Evolutionary conservation across 2,113 vertebrate species (phyloP).

Genomic region (Platanista minor): DNA sequence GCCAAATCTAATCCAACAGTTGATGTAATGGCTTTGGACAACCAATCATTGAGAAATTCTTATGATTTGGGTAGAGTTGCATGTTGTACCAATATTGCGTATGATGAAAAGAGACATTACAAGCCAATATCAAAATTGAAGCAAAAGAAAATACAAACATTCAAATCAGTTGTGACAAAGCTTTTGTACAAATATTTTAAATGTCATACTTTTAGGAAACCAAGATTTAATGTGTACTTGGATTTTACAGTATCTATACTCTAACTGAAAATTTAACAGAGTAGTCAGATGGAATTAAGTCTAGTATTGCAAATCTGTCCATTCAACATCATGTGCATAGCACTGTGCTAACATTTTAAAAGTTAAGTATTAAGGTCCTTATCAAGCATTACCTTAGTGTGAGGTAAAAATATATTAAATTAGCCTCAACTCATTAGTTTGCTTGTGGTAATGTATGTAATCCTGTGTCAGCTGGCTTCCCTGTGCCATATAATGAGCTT

Average conservation of each 20-base stretch:
- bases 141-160: slow-evolving; percentile 61
- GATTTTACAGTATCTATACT: slow-evolving; percentile 56
- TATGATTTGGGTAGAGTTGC: background rate
- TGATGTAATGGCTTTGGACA: slow-evolving; percentile 69
- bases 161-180: slow-evolving; percentile 57
- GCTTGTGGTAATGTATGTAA: slow-evolving; percentile 2
- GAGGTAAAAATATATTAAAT: slow-evolving; percentile 79
- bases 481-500: background rate
- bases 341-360: slow-evolving; percentile 67
- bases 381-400: slow-evolving; percentile 80
- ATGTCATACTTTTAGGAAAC: slow-evolving; percentile 67
- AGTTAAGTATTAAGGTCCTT: slow-evolving; percentile 62
- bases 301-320: slow-evolving; percentile 67
- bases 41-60: slow-evolving; percentile 66
- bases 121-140: slow-evolving; percentile 48
- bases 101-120: slow-evolving; percentile 33
- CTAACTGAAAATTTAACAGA: slow-evolving; percentile 70
- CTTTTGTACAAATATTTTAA: slow-evolving; percentile 63
- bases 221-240: slow-evolving; percentile 23
- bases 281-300: slow-evolving; percentile 63
- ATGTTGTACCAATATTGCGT: slow-evolving; percentile 26
- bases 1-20: slow-evolving; percentile 73
- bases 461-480: slow-evolving; percentile 30
- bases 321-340: slow-evolving; percentile 52
- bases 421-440: slow-evolving; percentile 55